Evolutionary conservation across 2,888 invertebrate species (phyloP), one percentile per base, ranked within the genome.

Genomic region (Abscondita cerata): DNA sequence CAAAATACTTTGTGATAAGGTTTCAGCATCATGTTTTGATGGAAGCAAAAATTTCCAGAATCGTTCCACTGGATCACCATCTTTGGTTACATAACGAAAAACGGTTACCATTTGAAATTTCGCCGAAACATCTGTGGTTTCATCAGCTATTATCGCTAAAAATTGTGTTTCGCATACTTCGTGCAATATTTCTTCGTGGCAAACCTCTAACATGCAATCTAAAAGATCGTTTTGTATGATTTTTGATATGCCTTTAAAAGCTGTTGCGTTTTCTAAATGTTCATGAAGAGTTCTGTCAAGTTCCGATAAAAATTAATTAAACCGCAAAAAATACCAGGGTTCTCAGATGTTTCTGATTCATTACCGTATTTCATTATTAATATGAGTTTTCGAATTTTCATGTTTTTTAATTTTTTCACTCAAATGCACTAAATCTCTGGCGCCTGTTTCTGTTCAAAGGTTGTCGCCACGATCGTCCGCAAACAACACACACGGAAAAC

Each of bases 201-300:
- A n/a, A n/a, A n/a, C n/a, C n/a, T n/a, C n/a, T n/a, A n/a, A n/a
- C n/a, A n/a, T n/a, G n/a, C n/a, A n/a, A 9, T 76, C 68, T 20
- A 77, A 61, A 6, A 77, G 50, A 47, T 76, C 75, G 61, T 74
- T 76, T 64, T 73, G 75, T 53, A 75, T 72, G 6, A 62, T 67
- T 65, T 73, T 74, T 2, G 72, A 73, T 12, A 65, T 64, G 9
- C 71, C 74, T 67, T 36, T 73, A 65, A 34, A 47, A 58, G 12
- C 48, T 53, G 62, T 76, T 71, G 5, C 75, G 47, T 41, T 70
- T 68, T 51, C 70, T 62, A 13, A 52, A 58, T 76, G 74, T 68
- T n/a, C n/a, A n/a, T n/a, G n/a, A n/a, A n/a, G n/a, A n/a, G n/a
- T n/a, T n/a, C n/a, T n/a, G n/a, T n/a, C n/a, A n/a, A n/a, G n/a